Base-by-base conservation (phyloP, 1,140 invertebrate species). In the Agrilus planipennis region DNA sequence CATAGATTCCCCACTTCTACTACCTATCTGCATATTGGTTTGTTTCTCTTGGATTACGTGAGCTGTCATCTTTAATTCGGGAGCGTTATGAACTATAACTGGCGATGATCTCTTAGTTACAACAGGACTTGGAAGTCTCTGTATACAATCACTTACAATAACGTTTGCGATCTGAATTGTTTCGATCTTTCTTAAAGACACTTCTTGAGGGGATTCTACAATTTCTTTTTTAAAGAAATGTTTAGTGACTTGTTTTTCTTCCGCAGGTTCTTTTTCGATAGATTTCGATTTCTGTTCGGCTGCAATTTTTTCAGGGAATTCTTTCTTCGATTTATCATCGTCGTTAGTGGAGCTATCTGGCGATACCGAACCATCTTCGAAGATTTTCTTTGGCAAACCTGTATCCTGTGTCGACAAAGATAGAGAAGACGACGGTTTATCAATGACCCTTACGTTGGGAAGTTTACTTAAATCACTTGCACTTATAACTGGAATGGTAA, bases 301-400 rank as follows among this genome's bases (percentile, higher is more conserved):
- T 7, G 32, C 16, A n/a, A 17, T 34, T 17, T 34, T 14, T 34
- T 34, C 32, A 9, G n/a, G 19, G 3, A 16, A 46, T 39, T 53
- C 51, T 11, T 44, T 38, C 41, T 53, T 55, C 6, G 43, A 44
- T 39, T 53, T 56, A 39, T 62, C 62, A 41, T 71, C 73, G 45
- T 61, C 63, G 44, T 58, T 62, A 39, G 59, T 70, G 28, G 60
- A 71, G 54, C 61, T 71, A 43, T 68, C 67, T 14, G 73, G 72
- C 5, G 73, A 75, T 0, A 68, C 66, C 0, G 65, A 71, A 45
- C 73, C 73, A 50, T 74, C 71, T 62, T 75, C 70, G 47, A 75
- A 74, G 49, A 75, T 73, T 53, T 75, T 73, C 7, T 71, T 72
- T 6, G 73, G 73, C 12, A 75, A 55, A 16, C 64, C 64, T 9